Evolutionary conservation across 2,113 vertebrate genomes (phyloP).

Genomic region (Actenoides hombroni): DNA sequence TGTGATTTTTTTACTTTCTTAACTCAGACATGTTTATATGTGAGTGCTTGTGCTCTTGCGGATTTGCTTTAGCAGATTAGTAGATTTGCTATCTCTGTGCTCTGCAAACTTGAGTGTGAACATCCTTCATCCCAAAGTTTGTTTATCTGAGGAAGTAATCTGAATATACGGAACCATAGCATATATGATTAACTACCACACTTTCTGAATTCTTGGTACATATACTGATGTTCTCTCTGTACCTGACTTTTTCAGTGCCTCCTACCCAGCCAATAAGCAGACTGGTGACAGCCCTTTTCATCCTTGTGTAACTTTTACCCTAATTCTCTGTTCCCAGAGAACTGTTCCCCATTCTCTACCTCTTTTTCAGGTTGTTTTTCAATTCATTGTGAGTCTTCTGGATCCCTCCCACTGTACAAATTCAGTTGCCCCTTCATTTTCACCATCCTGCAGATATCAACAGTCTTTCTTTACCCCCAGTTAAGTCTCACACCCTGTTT

Average conservation of each 20-base stretch:
- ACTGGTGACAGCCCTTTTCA: background rate
- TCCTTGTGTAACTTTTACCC: background rate
- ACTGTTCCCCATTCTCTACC: background rate
- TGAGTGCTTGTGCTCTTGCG: background rate
- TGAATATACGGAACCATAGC: background rate
- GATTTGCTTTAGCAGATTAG: background rate
- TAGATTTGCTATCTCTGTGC: background rate
- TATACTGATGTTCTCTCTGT: background rate
- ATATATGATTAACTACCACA: background rate
- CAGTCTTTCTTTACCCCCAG: background rate
- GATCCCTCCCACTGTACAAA: background rate
- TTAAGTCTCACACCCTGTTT: background rate
- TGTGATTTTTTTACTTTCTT: background rate
- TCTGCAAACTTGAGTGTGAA: background rate
- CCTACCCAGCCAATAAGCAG: background rate
- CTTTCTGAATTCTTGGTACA: background rate
- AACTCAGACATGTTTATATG: background rate
- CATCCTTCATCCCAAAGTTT: background rate
- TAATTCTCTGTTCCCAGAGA: background rate
- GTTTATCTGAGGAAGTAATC: background rate
- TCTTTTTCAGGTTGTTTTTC: background rate
- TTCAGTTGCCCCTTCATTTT: background rate
- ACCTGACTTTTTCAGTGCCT: background rate
- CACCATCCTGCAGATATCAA: background rate
- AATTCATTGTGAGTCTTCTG: background rate